Conservation (phyloP, 35 echinoderm and acorn worm species). For the Chiridota heheva region DNA sequence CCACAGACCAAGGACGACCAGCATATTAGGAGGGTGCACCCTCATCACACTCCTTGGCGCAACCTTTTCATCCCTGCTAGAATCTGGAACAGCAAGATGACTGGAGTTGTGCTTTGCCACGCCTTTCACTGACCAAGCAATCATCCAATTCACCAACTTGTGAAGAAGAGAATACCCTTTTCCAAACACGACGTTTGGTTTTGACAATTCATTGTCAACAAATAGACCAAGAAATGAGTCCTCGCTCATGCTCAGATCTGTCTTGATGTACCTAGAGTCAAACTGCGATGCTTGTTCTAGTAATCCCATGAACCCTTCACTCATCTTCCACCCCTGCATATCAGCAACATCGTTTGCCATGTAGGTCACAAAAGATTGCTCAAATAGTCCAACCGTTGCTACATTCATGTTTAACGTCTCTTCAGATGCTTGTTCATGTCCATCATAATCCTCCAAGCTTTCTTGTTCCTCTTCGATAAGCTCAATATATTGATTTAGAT, state of each 20-base stretch:
- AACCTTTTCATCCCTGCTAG: no score
- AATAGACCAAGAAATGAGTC: constrained; percentile 24
- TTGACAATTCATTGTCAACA: constrained; percentile 7
- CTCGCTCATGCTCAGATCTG: background rate
- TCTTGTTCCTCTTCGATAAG: background rate
- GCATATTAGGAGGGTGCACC: constrained; percentile 26
- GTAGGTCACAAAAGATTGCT: constrained; percentile 12
- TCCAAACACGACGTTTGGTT: constrained; percentile 15
- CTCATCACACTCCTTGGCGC: constrained; percentile 24
- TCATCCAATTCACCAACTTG: constrained; percentile 40
- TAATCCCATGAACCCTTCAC: no score
- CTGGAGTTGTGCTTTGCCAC: no score
- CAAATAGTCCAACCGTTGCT: constrained; percentile 39
- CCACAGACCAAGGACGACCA: constrained; percentile 43
- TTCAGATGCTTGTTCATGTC: background rate
- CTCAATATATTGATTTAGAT: background rate
- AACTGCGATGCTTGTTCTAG: no score
- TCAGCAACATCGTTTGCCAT: constrained; percentile 5
- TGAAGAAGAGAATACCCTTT: constrained; percentile 31
- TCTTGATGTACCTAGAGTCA: no score
- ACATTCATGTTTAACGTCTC: background rate
- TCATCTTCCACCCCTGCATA: constrained; percentile 17
- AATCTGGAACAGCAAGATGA: no score
- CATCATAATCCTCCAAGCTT: background rate
- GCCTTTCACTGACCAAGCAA: constrained; percentile 27